Base-by-base conservation (phyloP, 2,797 vertebrate genomes). In the Sardinella longiceps region DNA sequence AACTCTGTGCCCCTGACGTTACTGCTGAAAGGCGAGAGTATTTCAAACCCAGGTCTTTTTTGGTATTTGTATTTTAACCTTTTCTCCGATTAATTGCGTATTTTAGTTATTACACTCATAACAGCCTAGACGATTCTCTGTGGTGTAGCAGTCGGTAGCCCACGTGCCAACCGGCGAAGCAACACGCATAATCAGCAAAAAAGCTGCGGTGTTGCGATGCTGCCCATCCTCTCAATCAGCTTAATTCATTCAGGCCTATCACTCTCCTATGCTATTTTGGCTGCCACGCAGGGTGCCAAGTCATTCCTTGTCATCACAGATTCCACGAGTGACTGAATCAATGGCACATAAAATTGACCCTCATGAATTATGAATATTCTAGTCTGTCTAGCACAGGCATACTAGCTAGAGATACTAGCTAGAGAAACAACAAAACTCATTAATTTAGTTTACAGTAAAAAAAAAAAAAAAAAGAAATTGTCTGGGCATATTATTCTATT, bases 281-380 rank as follows among this genome's bases (percentile, higher is more conserved):
- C 43, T 43, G 43, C 46, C 46, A 48, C 1, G 1, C 46, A 10
- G 46, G 0, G 46, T 48, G 46, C 46, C 46, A 48, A 9, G 7
- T 48, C 46, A 18, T 39, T 3, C 23, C 37, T 70, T 39, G 70
- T 33, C 70, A 77, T n/a, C 6, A 39, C 9, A 77, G 18, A 77
- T 77, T 77, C 70, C 33, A 70, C 84, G 83, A 56, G 23, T 25
- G 74, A 82, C 80, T 74, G 0, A 83, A 15, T 37, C 56, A 18
- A 33, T 86, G 81, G 81, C 80, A 48, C 85, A 84, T 46, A 87
- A 77, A 60, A 84, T 82, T 6, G 0, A 1, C 66, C 30, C 66
- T 74, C 37, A 43, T 77, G 23, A 43, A 77, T 77, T 77, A 77
- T 77, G 12, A 15, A 43, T 43, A 60, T 60, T 53, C 15, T 37